phyloP scores from a whole-genome alignment of 2,113 vertebrate genomes.

The Dicentrarchus labrax region DNA sequence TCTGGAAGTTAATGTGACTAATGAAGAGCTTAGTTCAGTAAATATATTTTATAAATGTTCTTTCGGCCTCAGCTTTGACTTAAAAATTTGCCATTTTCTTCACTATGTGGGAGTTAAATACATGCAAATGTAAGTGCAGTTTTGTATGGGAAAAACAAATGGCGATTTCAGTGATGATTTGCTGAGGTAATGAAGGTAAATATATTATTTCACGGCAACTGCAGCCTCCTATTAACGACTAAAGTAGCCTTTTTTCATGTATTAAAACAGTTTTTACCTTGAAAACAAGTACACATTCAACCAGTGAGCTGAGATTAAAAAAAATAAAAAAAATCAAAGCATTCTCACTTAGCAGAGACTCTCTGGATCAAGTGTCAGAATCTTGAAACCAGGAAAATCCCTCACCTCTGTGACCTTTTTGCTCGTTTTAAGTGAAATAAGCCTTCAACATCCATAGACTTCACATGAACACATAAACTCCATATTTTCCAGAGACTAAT shows the following conservation, averaged over 20 bases:
- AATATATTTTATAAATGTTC: not conserved
- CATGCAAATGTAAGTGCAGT: not conserved
- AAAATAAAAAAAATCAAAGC: not conserved
- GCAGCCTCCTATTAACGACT: not conserved
- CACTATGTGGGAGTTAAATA: not conserved
- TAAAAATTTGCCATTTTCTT: not conserved
- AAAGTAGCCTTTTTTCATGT: not conserved
- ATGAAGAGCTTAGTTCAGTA: not conserved
- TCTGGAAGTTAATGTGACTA: not conserved
- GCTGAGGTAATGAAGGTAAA: not conserved
- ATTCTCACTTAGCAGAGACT: no score
- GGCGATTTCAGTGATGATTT: no score
- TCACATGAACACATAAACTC: not conserved
- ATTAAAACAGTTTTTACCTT: not conserved
- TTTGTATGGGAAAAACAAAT: not conserved
- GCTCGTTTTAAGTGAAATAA: not conserved
- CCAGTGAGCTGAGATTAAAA: not conserved
- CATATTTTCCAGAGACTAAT: slow-evolving; percentile 35
- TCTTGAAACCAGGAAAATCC: no score
- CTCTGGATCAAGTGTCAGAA: no score
- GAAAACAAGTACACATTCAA: not conserved
- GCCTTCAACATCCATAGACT: not conserved
- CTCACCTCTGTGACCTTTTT: no score
- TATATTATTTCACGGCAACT: not conserved
- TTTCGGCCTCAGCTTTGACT: not conserved